phyloP scores from a whole-genome alignment of 2,797 vertebrate genomes.

The Heterohyrax brucei region DNA sequence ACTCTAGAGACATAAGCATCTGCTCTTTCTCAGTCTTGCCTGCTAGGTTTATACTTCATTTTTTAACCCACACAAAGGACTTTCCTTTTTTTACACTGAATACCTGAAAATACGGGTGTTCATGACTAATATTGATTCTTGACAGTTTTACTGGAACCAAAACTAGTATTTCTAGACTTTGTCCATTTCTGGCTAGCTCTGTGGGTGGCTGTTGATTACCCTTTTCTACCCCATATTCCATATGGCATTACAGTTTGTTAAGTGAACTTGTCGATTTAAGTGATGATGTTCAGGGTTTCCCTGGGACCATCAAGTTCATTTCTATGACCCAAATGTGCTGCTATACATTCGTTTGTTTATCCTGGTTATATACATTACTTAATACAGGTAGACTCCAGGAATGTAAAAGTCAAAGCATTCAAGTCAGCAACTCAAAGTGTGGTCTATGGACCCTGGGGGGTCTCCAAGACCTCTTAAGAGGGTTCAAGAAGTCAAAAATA shows the following conservation, averaged over 20 bases:
- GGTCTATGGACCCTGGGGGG: not conserved
- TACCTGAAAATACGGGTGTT: constrained; percentile 87
- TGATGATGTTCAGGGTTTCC: constrained; percentile 49
- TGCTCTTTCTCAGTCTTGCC: constrained; percentile 89
- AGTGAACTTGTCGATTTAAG: constrained; percentile 41
- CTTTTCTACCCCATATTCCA: not conserved
- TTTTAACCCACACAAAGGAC: constrained; percentile 85
- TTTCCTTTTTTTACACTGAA: constrained; percentile 73
- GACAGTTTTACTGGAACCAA: constrained; percentile 89
- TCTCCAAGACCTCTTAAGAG: not conserved
- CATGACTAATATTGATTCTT: constrained; percentile 86
- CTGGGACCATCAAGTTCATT: constrained; percentile 48
- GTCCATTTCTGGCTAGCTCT: constrained; percentile 21
- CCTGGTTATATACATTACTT: constrained; percentile 45
- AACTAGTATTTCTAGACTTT: constrained; percentile 82
- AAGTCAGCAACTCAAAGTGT: not conserved
- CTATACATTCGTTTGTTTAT: constrained; percentile 64
- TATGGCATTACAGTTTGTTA: not conserved
- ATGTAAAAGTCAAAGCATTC: constrained; percentile 4
- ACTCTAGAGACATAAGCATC: constrained; percentile 89
- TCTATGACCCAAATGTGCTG: constrained; percentile 51
- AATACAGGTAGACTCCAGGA: constrained; percentile 39
- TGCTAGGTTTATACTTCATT: constrained; percentile 88
- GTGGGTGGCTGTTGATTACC: constrained; percentile 50
- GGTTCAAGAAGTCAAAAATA: not conserved